phyloP scores from a whole-genome alignment of 92 coral and sea anemone genomes.

The Paramuricea clavata region DNA sequence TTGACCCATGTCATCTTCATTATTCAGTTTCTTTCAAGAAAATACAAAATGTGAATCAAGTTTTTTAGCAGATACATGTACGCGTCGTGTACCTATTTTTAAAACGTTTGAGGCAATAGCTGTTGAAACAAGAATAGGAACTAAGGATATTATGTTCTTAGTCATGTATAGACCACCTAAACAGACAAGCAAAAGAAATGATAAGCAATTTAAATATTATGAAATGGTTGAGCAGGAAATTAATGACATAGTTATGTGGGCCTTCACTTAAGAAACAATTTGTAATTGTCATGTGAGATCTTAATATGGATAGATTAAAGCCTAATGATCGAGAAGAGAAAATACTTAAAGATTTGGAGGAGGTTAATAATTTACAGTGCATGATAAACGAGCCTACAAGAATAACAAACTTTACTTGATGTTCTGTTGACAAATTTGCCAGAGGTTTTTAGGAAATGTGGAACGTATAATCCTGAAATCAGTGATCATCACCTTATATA shows the following conservation, averaged over 20 bases:
- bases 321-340: conserved; percentile 50
- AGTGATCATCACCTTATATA: conserved; percentile 70
- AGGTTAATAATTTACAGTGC: conserved; percentile 56
- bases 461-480: conserved; percentile 64
- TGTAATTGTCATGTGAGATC: conserved; percentile 43
- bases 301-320: conserved; percentile 54
- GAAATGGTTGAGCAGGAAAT: conserved; percentile 44
- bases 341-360: conserved; percentile 48
- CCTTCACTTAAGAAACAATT: conserved; percentile 19
- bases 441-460: conserved; percentile 60
- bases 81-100: no score
- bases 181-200: conserved; percentile 29
- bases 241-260: conserved; percentile 48
- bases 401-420: conserved; percentile 52
- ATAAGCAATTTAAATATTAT: conserved; percentile 21
- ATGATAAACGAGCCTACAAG: conserved; percentile 64
- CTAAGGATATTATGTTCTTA: neutral
- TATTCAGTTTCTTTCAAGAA: no score
- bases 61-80: no score
- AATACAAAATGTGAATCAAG: no score
- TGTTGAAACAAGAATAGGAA: neutral
- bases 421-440: conserved; percentile 40
- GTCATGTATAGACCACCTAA: neutral
- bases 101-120: neutral
- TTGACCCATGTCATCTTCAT: no score